Base-by-base conservation (phyloP, 2,888 invertebrate genomes). In the Strigamia transsilvanica region DNA sequence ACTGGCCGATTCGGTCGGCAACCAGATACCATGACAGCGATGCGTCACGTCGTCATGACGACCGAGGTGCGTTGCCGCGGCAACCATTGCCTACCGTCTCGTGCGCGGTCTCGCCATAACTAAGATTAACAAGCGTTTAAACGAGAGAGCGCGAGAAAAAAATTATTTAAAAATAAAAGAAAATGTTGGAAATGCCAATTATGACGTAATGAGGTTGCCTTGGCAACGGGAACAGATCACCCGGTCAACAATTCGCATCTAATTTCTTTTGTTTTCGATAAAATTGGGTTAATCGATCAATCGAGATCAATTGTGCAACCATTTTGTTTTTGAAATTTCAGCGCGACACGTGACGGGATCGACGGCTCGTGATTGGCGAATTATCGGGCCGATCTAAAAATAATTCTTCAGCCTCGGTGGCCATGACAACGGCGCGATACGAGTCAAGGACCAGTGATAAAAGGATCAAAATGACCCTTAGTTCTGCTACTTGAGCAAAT, bases 401-500 rank as follows among this genome's bases (percentile, higher is more conserved):
- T 56, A 56, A 56, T 15, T 7, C 5, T 21, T 46, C 46, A 18
- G 18, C 18, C 56, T n/a, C 15, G 15, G 46, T 46, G n/a, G 46
- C 15, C 46, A 46, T 46, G 46, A 56, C 56, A 18, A 18, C 56
- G 56, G 56, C 46, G 56, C 56, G 56, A 56, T 56, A 56, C 56
- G 56, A 56, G 56, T 56, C 56, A 56, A 56, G 56, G 56, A 56
- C 56, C 56, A 56, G 56, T 18, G 56, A 56, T 56, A 56, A 56
- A 56, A n/a, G 4, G 18, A n/a, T 56, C n/a, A 18, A 56, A 56
- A 56, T 56, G 56, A 56, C 56, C 56, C 56, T n/a, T 56, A 56
- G n/a, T 56, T 46, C 46, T 2, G 21, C 56, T 21, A 18, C 56
- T 56, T 18, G 56, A 56, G 15, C 51, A 51, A 51, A n/a, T 51